phyloP scores from a whole-genome alignment of 2,113 vertebrate genomes.

The Gavialis gangeticus region DNA sequence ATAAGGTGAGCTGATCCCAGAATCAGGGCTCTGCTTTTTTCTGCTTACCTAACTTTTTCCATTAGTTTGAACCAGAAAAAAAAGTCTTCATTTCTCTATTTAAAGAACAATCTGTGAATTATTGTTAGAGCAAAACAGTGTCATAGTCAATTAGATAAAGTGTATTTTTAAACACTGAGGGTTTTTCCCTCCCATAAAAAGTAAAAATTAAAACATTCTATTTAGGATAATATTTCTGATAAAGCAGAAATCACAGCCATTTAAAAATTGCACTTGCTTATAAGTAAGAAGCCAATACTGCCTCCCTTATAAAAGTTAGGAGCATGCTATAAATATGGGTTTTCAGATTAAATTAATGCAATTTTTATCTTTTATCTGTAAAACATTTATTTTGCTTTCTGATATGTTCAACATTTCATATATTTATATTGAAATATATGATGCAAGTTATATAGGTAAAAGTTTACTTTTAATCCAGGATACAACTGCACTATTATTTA shows the following conservation, averaged over 20 bases:
- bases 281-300: background rate
- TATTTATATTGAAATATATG: slow-evolving; percentile 43
- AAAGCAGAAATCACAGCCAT: background rate
- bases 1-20: background rate
- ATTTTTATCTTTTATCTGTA: slow-evolving; percentile 24
- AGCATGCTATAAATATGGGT: background rate
- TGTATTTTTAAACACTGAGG: too few relatives aligned
- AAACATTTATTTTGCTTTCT: slow-evolving; percentile 16
- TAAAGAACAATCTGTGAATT: background rate
- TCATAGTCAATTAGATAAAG: background rate
- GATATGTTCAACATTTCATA: slow-evolving; percentile 3
- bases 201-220: background rate
- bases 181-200: background rate
- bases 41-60: background rate
- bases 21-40: background rate
- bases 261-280: background rate
- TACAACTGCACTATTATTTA: background rate
- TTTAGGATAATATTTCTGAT: background rate
- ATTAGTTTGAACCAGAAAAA: background rate
- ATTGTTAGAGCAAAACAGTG: background rate
- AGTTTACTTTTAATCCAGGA: slow-evolving; percentile 1
- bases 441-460: background rate
- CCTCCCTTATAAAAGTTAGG: background rate
- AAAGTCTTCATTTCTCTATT: fast-evolving
- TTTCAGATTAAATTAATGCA: background rate